phyloP scores from a whole-genome alignment of 2,888 invertebrate genomes.

The Acrobasis consociella region DNA sequence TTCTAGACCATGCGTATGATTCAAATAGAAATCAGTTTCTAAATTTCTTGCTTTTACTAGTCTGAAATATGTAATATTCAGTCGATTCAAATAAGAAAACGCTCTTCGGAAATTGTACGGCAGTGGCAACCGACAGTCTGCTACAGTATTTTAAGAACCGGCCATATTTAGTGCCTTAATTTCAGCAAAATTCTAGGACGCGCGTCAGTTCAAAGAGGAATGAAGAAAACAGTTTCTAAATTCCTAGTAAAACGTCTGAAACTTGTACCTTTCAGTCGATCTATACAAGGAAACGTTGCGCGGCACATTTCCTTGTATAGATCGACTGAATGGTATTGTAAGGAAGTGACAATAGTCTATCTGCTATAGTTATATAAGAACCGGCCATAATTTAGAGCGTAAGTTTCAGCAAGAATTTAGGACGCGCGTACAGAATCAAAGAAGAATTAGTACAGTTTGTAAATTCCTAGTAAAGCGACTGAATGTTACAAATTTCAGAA shows the following conservation, averaged over 20 bases:
- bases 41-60: no score
- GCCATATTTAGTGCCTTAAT: neutral
- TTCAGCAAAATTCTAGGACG: no score
- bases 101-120: constrained; percentile 6
- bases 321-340: no score
- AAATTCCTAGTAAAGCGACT: neutral
- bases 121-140: constrained; percentile 11
- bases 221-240: no score
- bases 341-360: neutral
- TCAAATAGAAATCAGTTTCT: no score
- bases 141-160: constrained; percentile 12
- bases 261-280: no score
- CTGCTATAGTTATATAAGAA: constrained; percentile 13
- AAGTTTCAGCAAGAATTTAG: no score
- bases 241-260: no score
- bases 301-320: constrained; percentile 7
- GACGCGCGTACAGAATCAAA: no score
- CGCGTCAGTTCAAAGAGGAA: no score
- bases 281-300: constrained; percentile 10
- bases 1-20: no score
- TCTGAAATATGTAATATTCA: neutral
- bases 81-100: constrained; percentile 1
- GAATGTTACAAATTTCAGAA: neutral
- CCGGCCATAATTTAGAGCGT: constrained; percentile 7
- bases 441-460: no score